Base-by-base conservation (phyloP, 2,888 invertebrate genomes). In the Ennomos fuscantarius region DNA sequence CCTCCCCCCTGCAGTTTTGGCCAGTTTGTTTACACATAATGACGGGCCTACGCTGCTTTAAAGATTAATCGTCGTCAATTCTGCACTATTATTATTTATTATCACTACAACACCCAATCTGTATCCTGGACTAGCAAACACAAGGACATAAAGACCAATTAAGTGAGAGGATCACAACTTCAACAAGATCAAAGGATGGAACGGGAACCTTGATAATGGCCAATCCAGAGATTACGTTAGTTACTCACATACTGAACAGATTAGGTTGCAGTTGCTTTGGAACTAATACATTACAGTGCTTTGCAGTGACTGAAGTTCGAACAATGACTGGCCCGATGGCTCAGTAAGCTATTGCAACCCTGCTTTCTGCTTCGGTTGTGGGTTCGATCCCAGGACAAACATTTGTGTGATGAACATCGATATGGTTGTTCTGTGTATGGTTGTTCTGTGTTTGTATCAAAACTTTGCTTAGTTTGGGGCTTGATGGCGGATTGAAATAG, bases 191-290 rank as follows among this genome's bases (percentile, higher is more conserved):
- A 58, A 58, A 58, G 58, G 58, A 53, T 53, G 48, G 35, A 48
- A 40, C 51, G 70, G 67, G 62, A 61, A 56, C 68, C 62, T 67
- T 71, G 76, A 78, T 76, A 76, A 76, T 62, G 66, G 72, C 70
- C 72, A 72, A 76, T 76, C 70, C 64, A 62, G 63, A 74, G 78
- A 78, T 62, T 75, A 74, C 70, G 50, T 64, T 65, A 68, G 67
- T 72, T 69, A 70, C 68, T 71, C 68, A 71, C 72, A 49, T 60
- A 64, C 45, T 33, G 10, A 10, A 39, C 40, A 58, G 57, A 52
- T 52, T 52, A 47, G 43, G 39, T 31, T 36, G 24, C 12, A 57
- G 47, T 52, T 48, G 43, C 31, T 52, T 9, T 9, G 31, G 8
- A 31, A 51, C 43, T 43, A 44, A 57, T 10, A 40, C 40, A 42